These are phyloP conservation scores for Myrmecophaga tridactyla DNA, from an alignment of 2,113 vertebrate species.

Conservation along the genomic window DNA sequence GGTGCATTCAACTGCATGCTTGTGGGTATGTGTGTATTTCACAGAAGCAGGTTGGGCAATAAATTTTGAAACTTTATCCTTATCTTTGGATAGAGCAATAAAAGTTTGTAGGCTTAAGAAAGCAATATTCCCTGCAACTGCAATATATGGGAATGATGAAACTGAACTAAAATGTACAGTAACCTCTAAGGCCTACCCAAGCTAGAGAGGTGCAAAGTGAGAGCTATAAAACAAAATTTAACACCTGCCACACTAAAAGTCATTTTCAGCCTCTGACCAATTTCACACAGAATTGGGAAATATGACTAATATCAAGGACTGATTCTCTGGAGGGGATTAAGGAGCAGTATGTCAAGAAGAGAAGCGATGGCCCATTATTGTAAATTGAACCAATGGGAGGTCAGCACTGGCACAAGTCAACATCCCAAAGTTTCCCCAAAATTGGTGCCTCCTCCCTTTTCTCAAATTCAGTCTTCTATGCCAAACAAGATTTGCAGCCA, in stretches of 20 bases:
- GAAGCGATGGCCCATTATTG: background rate
- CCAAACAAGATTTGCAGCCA: background rate
- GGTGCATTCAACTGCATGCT: background rate
- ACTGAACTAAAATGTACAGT: constrained; percentile 69
- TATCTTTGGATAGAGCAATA: constrained; percentile 75
- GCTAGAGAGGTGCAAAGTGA: constrained; percentile 67
- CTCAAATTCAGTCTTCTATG: background rate
- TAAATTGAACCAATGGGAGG: background rate
- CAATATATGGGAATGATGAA: constrained; percentile 74
- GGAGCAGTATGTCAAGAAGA: constrained; percentile 14
- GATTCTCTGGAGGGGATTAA: constrained; percentile 45
- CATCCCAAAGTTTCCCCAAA: background rate
- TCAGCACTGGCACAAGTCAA: background rate
- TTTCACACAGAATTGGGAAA: constrained; percentile 75
- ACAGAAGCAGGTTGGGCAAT: constrained; percentile 54
- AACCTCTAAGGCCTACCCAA: constrained; percentile 72
- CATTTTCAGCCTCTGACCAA: constrained; percentile 69
- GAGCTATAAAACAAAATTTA: constrained; percentile 71
- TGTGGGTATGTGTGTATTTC: constrained; percentile 38
- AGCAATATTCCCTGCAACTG: constrained; percentile 73
- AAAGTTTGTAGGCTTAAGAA: constrained; percentile 79
- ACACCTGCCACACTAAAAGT: constrained; percentile 68
- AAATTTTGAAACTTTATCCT: constrained; percentile 76
- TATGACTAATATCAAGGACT: constrained; percentile 65
- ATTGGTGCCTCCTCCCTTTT: background rate